Evolutionary conservation across 2,797 vertebrate genomes (phyloP).

Genomic region (Chromis chromis): DNA sequence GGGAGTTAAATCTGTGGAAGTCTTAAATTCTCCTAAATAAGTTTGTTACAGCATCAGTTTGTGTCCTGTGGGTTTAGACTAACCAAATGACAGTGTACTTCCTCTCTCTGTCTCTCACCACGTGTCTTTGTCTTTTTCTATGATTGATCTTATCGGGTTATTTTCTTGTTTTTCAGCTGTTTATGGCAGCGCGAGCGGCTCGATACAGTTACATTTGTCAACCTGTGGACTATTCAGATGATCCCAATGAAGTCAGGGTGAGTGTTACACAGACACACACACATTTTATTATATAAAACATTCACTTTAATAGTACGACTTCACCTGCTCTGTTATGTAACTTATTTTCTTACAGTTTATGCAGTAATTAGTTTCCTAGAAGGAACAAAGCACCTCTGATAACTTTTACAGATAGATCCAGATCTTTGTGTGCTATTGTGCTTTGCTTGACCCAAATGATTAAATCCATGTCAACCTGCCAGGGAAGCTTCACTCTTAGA

Average conservation of each 20-base stretch:
- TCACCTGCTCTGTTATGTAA: background rate
- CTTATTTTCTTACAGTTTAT: background rate
- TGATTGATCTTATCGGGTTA: slow-evolving; percentile 8
- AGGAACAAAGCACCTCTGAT: background rate
- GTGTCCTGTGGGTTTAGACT: slow-evolving; percentile 6
- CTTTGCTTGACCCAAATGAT: background rate
- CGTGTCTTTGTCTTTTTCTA: slow-evolving; percentile 6
- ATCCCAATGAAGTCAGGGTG: slow-evolving; percentile 98
- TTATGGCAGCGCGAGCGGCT: slow-evolving; percentile 93
- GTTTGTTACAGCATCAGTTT: background rate
- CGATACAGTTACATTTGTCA: slow-evolving; percentile 99
- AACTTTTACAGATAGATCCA: background rate
- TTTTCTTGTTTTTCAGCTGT: slow-evolving; percentile 86
- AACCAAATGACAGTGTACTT: slow-evolving; percentile 26
- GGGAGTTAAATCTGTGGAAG: background rate
- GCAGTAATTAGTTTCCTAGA: background rate
- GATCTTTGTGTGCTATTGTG: background rate
- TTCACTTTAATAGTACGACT: background rate
- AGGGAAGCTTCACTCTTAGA: slow-evolving; percentile 5
- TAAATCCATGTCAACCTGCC: background rate
- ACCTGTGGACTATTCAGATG: slow-evolving; percentile 95
- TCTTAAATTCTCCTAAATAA: background rate
- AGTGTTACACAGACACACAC: slow-evolving; percentile 67
- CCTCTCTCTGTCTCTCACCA: slow-evolving; percentile 2
- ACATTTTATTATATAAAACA: background rate